A percentile compares a stretch with the other conserved stretches of the same genome.
phyloP scores from a whole-genome alignment of 2,888 invertebrate species.

The Andrena marginata region DNA sequence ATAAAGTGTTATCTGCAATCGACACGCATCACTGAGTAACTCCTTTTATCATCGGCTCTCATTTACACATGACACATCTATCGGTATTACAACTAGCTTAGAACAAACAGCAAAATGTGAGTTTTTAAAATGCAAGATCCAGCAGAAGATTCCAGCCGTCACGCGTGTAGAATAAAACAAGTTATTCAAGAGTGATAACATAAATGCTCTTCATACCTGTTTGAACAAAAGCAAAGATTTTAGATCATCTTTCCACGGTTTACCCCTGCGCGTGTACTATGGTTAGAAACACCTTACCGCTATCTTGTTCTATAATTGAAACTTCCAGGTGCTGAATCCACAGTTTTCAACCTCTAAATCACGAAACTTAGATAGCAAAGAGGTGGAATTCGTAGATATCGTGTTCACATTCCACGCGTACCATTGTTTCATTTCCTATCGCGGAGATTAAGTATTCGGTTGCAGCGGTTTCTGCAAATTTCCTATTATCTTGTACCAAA shows the following conservation, averaged over 20 bases:
- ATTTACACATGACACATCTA: background rate
- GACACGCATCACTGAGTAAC: conserved; percentile 23
- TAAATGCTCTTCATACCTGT: conserved; percentile 2
- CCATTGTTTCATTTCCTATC: conserved; percentile 16
- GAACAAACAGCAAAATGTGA: background rate
- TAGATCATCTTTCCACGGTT: conserved; percentile 35
- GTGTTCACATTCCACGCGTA: conserved; percentile 26
- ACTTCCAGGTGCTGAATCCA: conserved; percentile 22
- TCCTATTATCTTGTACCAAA: background rate
- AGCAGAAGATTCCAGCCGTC: background rate
- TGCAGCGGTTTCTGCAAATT: no score
- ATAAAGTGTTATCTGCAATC: conserved; percentile 33
- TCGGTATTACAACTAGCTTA: background rate
- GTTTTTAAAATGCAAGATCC: background rate
- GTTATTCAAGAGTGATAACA: background rate
- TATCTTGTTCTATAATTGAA: conserved; percentile 2
- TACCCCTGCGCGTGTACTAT: conserved; percentile 23
- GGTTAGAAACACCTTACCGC: background rate
- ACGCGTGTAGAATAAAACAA: background rate
- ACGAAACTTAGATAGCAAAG: conserved; percentile 36
- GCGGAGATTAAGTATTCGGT: no score
- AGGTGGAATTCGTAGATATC: conserved; percentile 37
- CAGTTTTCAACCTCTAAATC: conserved; percentile 28
- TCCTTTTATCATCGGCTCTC: background rate
- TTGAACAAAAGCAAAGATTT: background rate